Base-by-base conservation (phyloP, 2,888 invertebrate species). In the Piscicola geometra region DNA sequence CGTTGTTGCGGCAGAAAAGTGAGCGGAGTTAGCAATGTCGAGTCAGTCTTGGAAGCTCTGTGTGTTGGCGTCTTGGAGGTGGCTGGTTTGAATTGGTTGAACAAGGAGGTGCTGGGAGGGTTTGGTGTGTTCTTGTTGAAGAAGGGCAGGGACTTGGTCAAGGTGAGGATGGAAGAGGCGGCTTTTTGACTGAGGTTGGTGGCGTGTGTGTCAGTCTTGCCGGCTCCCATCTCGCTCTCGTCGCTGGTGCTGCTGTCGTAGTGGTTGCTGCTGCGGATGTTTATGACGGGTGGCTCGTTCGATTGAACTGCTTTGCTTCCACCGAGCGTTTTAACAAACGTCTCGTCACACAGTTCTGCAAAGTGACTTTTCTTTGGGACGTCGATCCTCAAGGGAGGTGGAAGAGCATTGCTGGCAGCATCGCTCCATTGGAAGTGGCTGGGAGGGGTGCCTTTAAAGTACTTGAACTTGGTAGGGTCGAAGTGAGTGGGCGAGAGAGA, bases 401-500 rank as follows among this genome's bases (percentile, higher is more conserved):
- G n/a, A n/a, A n/a, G n/a, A n/a, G n/a, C n/a, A n/a, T n/a, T n/a
- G n/a, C n/a, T n/a, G n/a, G n/a, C n/a, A n/a, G n/a, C n/a, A n/a
- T n/a, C n/a, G n/a, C n/a, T n/a, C 9, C 9, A 47, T 47, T 47
- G 50, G 21, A 47, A 47, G 21, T 47, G 50, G 50, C 9, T 15
- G 50, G 21, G 21, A 47, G 50, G 50, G 50, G 50, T 47, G 60
- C n/a, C 5, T 56, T 56, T 18, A n/a, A 25, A 25, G n/a, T 9
- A 25, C 5, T 25, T 25, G 60, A 56, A 25, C 78, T 75, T 81
- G 18, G 83, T 82, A 56, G 82, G 82, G 33, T 80, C 79, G 12
- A 56, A n/a, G 60, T 56, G 35, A 5, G 81, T 81, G 0, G 84
- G 82, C 12, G 83, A 82, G 28, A 83, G 78, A 9, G 83, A 80